Conservation (phyloP, 2,888 invertebrate genomes). For the Caenorhabditis imperialis region DNA sequence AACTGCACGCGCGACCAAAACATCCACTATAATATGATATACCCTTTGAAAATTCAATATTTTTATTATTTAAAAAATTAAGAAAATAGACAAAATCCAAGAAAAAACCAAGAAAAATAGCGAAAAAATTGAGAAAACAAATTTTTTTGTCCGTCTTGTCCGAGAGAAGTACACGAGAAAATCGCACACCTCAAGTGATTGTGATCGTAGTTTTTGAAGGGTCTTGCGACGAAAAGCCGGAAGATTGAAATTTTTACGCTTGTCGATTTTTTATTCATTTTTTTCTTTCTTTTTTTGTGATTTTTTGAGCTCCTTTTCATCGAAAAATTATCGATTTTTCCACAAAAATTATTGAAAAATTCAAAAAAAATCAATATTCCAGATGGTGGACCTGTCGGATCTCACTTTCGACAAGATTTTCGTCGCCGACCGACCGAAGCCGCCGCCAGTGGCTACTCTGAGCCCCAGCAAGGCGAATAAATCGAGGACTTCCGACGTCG, state of each 20-base stretch:
- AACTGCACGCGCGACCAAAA: conserved; percentile 59
- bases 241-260: conserved; percentile 9
- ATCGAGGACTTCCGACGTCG: conserved; percentile 12
- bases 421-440: conserved; percentile 3
- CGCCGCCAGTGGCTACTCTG: not conserved
- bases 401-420: conserved; percentile 26
- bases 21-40: conserved; percentile 61
- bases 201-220: conserved; percentile 29
- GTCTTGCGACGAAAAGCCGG: conserved; percentile 23
- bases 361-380: conserved; percentile 1
- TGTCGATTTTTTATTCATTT: not conserved
- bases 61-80: not conserved
- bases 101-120: not conserved
- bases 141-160: too few species aligned
- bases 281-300: not conserved
- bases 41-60: too few species aligned
- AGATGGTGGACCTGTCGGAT: conserved; percentile 13
- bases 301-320: not conserved
- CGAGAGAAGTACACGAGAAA: conserved; percentile 48
- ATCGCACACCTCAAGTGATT: conserved; percentile 26
- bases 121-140: too few species aligned
- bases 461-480: conserved; percentile 7
- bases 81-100: not conserved
- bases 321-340: not conserved
- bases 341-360: conserved; percentile 3